Base-by-base conservation (phyloP, 2,888 invertebrate species). In the Quadroppia sp. region DNA sequence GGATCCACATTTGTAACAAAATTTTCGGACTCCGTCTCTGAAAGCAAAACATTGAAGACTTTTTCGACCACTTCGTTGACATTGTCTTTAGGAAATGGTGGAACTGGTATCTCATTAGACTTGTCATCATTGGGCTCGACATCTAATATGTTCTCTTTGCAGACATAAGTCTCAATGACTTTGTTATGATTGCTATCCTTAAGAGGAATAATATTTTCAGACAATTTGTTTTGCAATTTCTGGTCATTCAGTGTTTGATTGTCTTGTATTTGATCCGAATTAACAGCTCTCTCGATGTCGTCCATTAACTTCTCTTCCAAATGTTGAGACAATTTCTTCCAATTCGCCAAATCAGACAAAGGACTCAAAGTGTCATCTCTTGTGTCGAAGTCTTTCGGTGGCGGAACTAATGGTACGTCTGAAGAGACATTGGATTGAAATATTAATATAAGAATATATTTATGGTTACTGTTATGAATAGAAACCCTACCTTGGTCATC, bases 311-410 rank as follows among this genome's bases (percentile, higher is more conserved):
- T 56, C 25, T 56, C 56, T 11, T 56, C 56, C 28, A 56, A 56
- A 28, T 56, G 56, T 28, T 56, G 56, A 15, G 56, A 56, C 56
- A 56, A 28, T 56, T 25, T 28, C 28, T 56, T 56, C 56, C 56
- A 56, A 7, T 56, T 56, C 2, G 9, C 28, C 56, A 56, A 28
- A 28, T 56, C 56, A 15, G 1, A 9, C 15, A 56, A 28, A 7
- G 56, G 28, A 6, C 28, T 28, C 25, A 56, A 20, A 28, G 56
- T 56, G 28, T 15, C 17, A n/a, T 17, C 71, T 3, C 13, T 11
- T 17, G 17, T n/a, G 20, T 72, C 56, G 42, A 72, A 72, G 23
- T 25, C 25, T 30, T 72, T 61, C 1, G 72, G 72, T 20, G 72
- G 72, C 50, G 72, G 72, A 36, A 72, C 59, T 1, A 72, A 32